A percentile compares a stretch with the other conserved stretches of the same genome.
phyloP scores from a whole-genome alignment of 2,888 invertebrate genomes.

The Phlogophora meticulosa region DNA sequence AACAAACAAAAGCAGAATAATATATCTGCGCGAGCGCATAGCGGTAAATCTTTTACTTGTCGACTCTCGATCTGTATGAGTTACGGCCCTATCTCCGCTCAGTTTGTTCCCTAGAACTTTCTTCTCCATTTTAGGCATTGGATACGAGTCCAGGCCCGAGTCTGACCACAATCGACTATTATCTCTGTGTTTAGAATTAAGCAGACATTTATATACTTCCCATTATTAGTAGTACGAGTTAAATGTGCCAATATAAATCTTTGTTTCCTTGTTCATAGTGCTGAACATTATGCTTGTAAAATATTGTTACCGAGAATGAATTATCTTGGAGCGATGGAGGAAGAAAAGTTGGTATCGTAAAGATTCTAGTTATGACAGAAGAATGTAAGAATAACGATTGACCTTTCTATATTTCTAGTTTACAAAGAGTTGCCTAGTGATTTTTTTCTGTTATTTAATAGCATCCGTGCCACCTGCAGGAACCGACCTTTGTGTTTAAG shows the following conservation, averaged over 20 bases:
- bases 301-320: background rate
- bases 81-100: constrained; percentile 76
- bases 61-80: constrained; percentile 82
- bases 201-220: constrained; percentile 54
- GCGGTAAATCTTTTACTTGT: constrained; percentile 76
- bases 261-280: constrained; percentile 29
- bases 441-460: constrained; percentile 32
- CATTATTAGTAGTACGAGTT: constrained; percentile 35
- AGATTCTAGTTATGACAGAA: background rate
- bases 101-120: constrained; percentile 79
- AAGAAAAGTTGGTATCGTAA: background rate
- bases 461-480: constrained; percentile 38
- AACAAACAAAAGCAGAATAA: constrained; percentile 17
- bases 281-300: background rate
- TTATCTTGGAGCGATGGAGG: background rate
- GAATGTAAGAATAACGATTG: background rate
- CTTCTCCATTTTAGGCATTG: constrained; percentile 84
- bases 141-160: constrained; percentile 72
- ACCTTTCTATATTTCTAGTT: constrained; percentile 2
- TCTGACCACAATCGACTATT: constrained; percentile 62
- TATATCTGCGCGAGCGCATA: constrained; percentile 64
- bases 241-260: constrained; percentile 30
- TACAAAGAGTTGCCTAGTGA: constrained; percentile 6
- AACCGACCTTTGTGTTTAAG: constrained; percentile 42
- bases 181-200: constrained; percentile 53